Percentiles rank a stretch among this genome's conserved stretches.
Conservation (phyloP, 2,797 vertebrate species). For the Hemibagrus guttatus region DNA sequence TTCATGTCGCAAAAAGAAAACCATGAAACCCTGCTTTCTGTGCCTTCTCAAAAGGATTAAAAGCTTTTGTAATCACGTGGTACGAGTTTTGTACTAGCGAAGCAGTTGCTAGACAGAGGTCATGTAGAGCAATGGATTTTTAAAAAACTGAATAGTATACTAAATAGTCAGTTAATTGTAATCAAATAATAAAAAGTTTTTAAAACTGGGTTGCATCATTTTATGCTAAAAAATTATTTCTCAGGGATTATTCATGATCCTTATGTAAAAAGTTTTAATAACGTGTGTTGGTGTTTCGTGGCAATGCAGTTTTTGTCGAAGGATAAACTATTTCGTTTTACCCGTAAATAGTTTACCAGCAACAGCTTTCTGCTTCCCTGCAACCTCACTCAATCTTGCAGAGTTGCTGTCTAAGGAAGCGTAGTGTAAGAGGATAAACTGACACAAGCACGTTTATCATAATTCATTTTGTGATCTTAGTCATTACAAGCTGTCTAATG, state of each 20-base stretch:
- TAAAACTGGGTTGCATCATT: background rate
- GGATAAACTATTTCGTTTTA: background rate
- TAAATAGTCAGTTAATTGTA: background rate
- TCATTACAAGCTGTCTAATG: background rate
- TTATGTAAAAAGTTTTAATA: background rate
- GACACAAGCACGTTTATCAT: background rate
- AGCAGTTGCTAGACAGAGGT: slow-evolving; percentile 45
- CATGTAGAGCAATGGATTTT: slow-evolving; percentile 5
- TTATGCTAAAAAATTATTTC: background rate
- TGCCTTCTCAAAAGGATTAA: slow-evolving; percentile 68
- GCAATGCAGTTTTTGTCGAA: background rate
- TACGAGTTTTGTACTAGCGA: slow-evolving; percentile 62
- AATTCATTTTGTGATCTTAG: background rate
- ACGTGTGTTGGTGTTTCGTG: background rate
- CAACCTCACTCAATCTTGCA: background rate
- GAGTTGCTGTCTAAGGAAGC: background rate
- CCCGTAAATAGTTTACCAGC: background rate
- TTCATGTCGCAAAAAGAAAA: slow-evolving; percentile 39
- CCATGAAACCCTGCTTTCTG: slow-evolving; percentile 64
- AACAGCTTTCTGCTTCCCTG: background rate
- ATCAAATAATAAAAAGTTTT: background rate
- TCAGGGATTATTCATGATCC: background rate
- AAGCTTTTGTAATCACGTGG: slow-evolving; percentile 71
- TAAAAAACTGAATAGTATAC: background rate
- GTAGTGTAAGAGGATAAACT: background rate